Evolutionary conservation across 2,797 vertebrate species (phyloP), one percentile per base, ranked within the genome.

Genomic region (Pteronotus mesoamericanus): DNA sequence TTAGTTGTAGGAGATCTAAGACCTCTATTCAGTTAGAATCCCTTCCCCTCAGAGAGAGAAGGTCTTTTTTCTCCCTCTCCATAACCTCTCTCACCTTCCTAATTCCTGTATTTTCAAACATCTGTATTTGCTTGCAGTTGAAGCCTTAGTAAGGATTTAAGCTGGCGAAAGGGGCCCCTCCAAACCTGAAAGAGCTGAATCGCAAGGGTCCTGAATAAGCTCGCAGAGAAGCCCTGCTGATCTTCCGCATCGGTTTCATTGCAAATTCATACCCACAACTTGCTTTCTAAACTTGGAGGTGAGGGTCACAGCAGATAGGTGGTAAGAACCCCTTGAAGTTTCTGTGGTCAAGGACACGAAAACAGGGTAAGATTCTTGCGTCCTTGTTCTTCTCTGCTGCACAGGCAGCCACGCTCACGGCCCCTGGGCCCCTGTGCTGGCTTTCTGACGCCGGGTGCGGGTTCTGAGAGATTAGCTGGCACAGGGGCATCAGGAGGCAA

Each of bases 71-170:
- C 42, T 92, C 37, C 37, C 44, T 61, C 68, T 77, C 26, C 34
- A 39, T 42, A 37, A 34, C 21, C 24, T 39, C 32, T 51, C 39
- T 57, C 75, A 44, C 37, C 32, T 72, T 72, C 42, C 64, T 83
- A 71, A 24, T 34, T 69, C 79, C 64, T 80, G 37, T 84, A 21
- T 55, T 32, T 87, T 59, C 26, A 57, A 55, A 92, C 57, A 53
- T 53, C 85, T 79, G 2, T 64, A 5, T 34, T 64, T n/a, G 57
- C 85, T 48, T 55, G 39, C 39, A 29, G 11, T 61, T 34, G 64
- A 75, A 48, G 7, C 48, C 55, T 61, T 22, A 55, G 29, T 51
- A 1, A 89, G 57, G 66, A 59, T 74, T 55, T 32, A 16, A 57
- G 34, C 21, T 19, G 57, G 15, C 66, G 48, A 7, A 37, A 42